Evolutionary conservation across 2,113 vertebrate genomes (phyloP).

Genomic region (Vicugna pacos): DNA sequence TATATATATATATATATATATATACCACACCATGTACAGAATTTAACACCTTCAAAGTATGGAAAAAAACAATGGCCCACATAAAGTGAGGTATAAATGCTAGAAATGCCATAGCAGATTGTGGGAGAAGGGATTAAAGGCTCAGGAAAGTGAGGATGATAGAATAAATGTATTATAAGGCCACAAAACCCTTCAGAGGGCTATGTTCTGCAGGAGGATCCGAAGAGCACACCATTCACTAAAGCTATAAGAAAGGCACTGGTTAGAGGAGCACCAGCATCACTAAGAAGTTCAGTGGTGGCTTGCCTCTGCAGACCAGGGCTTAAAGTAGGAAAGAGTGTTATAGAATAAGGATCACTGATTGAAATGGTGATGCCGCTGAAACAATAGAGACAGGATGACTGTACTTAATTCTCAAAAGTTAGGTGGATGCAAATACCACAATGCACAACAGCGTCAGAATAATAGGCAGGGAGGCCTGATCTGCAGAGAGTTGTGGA

Average conservation of each 20-base stretch:
- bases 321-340: not conserved
- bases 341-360: not conserved
- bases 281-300: slow-evolving; percentile 4
- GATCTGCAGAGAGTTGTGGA: not conserved
- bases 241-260: not conserved
- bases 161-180: slow-evolving; percentile 26
- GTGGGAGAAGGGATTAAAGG: not conserved
- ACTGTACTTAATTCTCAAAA: slow-evolving; percentile 5
- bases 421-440: not conserved
- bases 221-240: not conserved
- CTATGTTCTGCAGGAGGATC: not conserved
- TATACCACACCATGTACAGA: not conserved
- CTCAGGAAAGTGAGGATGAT: slow-evolving; percentile 24
- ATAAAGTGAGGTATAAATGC: slow-evolving; percentile 14
- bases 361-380: slow-evolving; percentile 5
- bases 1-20: no score
- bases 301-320: not conserved
- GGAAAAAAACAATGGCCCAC: not conserved
- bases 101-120: not conserved
- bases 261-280: not conserved
- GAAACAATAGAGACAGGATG: not conserved
- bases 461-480: not conserved
- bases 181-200: not conserved
- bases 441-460: not conserved
- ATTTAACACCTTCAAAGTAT: slow-evolving; percentile 33